These are phyloP conservation scores for Drosophila niveifrons DNA, from an alignment of 2,888 invertebrate species.

Conservation along the genomic window DNA sequence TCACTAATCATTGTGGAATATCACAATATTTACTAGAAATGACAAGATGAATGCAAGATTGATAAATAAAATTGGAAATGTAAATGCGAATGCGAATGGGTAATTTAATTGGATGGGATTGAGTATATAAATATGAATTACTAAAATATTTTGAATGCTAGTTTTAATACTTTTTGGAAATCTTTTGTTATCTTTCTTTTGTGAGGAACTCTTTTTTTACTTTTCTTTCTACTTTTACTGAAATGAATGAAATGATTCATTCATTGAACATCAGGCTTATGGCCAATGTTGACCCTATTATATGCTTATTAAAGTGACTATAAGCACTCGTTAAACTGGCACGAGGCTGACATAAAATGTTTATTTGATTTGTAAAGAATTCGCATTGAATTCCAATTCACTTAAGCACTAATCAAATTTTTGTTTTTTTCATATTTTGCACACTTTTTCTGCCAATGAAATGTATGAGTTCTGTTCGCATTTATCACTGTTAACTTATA, in stretches of 20 bases:
- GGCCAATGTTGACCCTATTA: slow-evolving; percentile 27
- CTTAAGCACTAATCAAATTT: too few relatives aligned
- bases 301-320: not conserved
- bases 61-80: not conserved
- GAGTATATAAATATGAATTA: too few relatives aligned
- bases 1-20: slow-evolving; percentile 12
- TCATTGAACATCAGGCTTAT: slow-evolving; percentile 3
- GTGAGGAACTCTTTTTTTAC: not conserved
- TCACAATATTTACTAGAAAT: slow-evolving; percentile 18
- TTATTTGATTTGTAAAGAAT: not conserved
- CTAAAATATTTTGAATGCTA: too few relatives aligned
- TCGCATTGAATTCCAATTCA: too few relatives aligned
- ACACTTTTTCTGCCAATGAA: not conserved
- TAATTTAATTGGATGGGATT: not conserved
- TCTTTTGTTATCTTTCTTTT: not conserved
- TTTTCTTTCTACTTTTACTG: not conserved
- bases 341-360: not conserved
- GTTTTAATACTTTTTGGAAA: too few relatives aligned
- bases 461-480: not conserved
- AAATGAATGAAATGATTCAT: not conserved
- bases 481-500: slow-evolving; percentile 9
- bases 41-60: slow-evolving; percentile 19
- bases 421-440: not conserved
- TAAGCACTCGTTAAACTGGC: not conserved
- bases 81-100: not conserved